Base-by-base conservation (phyloP, 2,888 invertebrate genomes). In the Trachelus tabidus region DNA sequence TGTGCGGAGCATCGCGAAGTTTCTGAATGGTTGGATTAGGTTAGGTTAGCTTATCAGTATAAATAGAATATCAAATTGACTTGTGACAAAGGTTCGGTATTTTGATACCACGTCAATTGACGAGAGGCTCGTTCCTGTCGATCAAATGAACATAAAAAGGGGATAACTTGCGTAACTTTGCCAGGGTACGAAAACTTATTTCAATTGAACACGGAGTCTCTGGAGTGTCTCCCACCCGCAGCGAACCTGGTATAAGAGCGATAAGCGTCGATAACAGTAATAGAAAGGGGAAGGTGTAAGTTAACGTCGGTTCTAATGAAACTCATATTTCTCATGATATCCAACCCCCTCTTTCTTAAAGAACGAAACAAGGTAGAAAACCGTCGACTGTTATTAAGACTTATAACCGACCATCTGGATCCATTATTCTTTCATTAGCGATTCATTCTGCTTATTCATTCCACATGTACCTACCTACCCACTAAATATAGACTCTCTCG, bases 241-340 rank as follows among this genome's bases (percentile, higher is more conserved):
- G 56, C 77, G 15, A 73, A 15, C 15, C 71, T n/a, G 31, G 33
- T 40, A 15, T 40, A 15, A 31, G 68, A 69, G 76, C 68, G 79
- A 74, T 34, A 68, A 74, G 69, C 73, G 75, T 71, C 76, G 33
- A 15, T 37, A 56, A 37, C 75, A 79, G 73, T 75, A 73, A 12
- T 30, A 23, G 71, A 31, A 35, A 30, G 34, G 34, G 6, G 11
- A 34, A 68, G 30, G 40, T 40, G 15, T 15, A 40, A 15, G 40
- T 40, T 40, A 40, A 40, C 40, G 40, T 15, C 15, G 15, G 6
- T 15, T 73, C 74, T 79, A 79, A 79, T 79, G 79, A 79, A 79
- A 79, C 71, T 79, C 79, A 79, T 76, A 79, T 76, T 79, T 79
- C 76, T 79, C 76, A 73, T 76, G 33, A 79, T 73, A 79, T 37